These are phyloP conservation scores for Dolichotis patagonum DNA, from an alignment of 2,113 vertebrate genomes.

Conservation along the genomic window DNA sequence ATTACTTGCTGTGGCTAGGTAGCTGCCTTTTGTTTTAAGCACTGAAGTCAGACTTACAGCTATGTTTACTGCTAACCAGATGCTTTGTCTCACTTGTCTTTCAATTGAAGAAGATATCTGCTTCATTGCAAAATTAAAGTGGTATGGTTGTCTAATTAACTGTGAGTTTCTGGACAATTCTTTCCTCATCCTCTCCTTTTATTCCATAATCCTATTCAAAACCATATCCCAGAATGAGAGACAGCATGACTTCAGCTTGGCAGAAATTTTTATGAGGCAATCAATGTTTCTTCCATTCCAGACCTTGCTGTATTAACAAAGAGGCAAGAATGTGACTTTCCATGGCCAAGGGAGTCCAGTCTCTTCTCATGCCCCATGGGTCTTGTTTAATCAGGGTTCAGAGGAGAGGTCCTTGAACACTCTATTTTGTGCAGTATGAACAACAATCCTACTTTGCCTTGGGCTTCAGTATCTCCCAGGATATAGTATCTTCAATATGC, in stretches of 20 bases:
- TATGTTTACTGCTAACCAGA: slow-evolving; percentile 54
- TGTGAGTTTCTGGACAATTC: slow-evolving; percentile 57
- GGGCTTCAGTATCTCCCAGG: background rate
- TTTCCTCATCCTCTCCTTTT: slow-evolving; percentile 64
- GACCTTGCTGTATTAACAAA: slow-evolving; percentile 28
- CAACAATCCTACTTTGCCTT: background rate
- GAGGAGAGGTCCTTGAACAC: background rate
- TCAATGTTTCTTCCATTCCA: slow-evolving; percentile 19
- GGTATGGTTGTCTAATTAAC: slow-evolving; percentile 73
- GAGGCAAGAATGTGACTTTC: slow-evolving; percentile 9
- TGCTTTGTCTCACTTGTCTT: slow-evolving; percentile 69
- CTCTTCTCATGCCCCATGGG: background rate
- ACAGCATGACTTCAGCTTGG: slow-evolving; percentile 61
- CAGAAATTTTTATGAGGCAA: slow-evolving; percentile 57
- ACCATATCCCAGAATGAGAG: slow-evolving; percentile 54
- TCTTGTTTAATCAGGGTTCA: background rate
- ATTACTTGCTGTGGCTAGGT: slow-evolving; percentile 35
- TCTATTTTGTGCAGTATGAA: background rate
- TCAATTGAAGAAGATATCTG: slow-evolving; percentile 63
- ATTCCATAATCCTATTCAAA: slow-evolving; percentile 67
- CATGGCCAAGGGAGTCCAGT: background rate
- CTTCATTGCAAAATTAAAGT: slow-evolving; percentile 67
- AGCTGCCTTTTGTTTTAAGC: slow-evolving; percentile 55
- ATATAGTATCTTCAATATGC: background rate
- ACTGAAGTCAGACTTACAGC: slow-evolving; percentile 36